Percentiles rank a stretch among this genome's conserved stretches.
Evolutionary conservation across 2,888 invertebrate genomes (phyloP).

Genomic region (Nomada flava): DNA sequence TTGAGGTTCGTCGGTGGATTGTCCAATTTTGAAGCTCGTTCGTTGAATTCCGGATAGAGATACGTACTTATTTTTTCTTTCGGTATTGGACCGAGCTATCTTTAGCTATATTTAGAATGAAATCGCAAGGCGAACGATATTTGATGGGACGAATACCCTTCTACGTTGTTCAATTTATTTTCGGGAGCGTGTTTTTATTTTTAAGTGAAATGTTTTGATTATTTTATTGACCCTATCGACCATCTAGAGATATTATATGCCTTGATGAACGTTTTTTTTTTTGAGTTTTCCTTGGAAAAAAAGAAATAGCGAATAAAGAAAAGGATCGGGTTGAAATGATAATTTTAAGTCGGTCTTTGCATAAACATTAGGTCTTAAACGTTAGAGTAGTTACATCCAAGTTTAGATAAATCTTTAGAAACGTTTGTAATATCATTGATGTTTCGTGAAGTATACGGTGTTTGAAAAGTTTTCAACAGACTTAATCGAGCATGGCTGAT

Average conservation of each 20-base stretch:
- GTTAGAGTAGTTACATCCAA: too few species aligned
- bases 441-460: background rate
- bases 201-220: background rate
- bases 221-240: too few species aligned
- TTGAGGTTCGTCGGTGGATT: slow-evolving; percentile 32
- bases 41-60: background rate
- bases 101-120: background rate
- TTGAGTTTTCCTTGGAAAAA: too few species aligned
- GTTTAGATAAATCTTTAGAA: background rate
- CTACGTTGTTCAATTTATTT: background rate
- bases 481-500: background rate
- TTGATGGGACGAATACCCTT: background rate
- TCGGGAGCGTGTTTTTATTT: background rate
- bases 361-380: too few species aligned
- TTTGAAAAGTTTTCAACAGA: background rate
- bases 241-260: too few species aligned
- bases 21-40: slow-evolving; percentile 30
- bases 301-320: too few species aligned
- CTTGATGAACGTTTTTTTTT: too few species aligned
- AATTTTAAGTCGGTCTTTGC: too few species aligned
- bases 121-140: background rate
- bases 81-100: background rate
- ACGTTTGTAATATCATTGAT: background rate
- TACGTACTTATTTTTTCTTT: background rate
- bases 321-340: too few species aligned